Evolutionary conservation across 2,113 vertebrate species (phyloP).

Genomic region (Pteronura brasiliensis): DNA sequence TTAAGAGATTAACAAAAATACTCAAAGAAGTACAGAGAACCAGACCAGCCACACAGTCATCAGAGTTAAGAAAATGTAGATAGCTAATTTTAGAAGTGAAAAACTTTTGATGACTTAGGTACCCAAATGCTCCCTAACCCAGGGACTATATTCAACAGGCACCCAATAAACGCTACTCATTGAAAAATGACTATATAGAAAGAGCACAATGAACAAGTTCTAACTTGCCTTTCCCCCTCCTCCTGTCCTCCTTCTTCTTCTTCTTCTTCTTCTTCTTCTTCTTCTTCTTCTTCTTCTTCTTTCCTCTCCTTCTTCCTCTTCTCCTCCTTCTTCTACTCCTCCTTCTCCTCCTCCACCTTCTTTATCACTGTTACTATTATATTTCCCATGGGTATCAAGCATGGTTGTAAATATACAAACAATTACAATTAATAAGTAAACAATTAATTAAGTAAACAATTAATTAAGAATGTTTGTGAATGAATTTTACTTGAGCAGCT

Average conservation of each 20-base stretch:
- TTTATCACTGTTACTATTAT: neutral
- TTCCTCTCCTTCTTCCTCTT: too few relatives aligned
- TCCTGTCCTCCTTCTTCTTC: neutral
- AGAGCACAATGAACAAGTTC: neutral
- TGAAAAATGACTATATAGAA: neutral
- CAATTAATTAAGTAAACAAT: neutral
- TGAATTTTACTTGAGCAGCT: neutral
- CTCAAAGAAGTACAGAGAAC: neutral
- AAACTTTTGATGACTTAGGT: neutral
- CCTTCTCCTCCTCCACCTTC: neutral
- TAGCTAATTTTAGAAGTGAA: neutral
- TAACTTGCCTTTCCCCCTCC: neutral
- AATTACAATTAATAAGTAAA: neutral
- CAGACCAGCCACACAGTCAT: neutral
- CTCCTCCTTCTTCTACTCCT: neutral
- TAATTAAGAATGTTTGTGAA: neutral
- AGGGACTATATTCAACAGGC: neutral
- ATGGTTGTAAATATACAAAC: neutral
- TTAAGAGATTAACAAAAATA: neutral
- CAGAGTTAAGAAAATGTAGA: neutral
- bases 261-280: accelerated
- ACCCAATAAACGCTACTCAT: neutral
- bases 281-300: neutral
- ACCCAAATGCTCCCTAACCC: neutral
- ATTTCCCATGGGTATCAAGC: neutral